phyloP scores from a whole-genome alignment of 2,113 vertebrate genomes.

The Gobiocypris rarus region DNA sequence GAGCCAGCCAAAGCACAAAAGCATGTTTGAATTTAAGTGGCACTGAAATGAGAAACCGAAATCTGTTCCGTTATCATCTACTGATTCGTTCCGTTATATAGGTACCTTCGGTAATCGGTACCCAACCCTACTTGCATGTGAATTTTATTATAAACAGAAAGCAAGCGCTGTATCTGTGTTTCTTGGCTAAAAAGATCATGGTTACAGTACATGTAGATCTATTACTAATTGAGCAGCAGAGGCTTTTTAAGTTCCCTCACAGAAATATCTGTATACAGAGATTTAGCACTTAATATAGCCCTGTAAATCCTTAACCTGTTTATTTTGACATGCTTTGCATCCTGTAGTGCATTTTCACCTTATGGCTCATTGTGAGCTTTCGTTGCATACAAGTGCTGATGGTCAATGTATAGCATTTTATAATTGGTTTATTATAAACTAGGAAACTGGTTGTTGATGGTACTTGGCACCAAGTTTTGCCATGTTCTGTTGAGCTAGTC shows the following conservation, averaged over 20 bases:
- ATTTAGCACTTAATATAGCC: slow-evolving; percentile 22
- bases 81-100: no score
- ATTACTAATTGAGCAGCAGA: not conserved
- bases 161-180: not conserved
- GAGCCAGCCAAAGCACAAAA: no score
- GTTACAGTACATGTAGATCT: slow-evolving; percentile 44
- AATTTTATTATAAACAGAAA: not conserved
- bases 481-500: slow-evolving; percentile 7
- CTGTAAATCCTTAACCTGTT: slow-evolving; percentile 17
- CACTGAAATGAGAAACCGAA: no score
- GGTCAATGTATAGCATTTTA: not conserved
- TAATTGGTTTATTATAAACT: not conserved
- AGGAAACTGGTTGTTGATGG: not conserved
- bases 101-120: no score
- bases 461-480: not conserved
- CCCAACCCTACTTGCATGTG: no score
- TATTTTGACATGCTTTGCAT: slow-evolving; percentile 25
- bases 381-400: not conserved
- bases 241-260: not conserved
- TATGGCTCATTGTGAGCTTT: not conserved
- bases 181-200: not conserved
- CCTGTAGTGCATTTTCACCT: not conserved
- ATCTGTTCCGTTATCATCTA: no score
- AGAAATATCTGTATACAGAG: slow-evolving; percentile 6
- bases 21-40: no score